Conservation (phyloP, 1,140 invertebrate species). For the Oreohelix idahoensis region DNA sequence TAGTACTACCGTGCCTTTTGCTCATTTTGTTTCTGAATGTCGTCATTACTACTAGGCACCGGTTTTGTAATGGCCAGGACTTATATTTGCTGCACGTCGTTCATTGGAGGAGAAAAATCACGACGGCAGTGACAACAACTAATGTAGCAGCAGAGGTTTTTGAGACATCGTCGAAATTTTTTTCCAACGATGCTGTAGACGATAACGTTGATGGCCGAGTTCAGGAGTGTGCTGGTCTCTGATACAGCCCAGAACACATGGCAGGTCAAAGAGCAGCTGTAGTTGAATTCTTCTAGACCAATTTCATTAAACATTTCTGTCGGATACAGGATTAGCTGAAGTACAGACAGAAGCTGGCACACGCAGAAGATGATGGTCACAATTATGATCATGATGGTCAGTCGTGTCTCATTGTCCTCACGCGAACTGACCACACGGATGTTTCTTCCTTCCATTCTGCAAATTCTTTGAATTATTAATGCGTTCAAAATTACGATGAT, state of each 20-base stretch:
- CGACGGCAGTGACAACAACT: too few species aligned
- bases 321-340: constrained; percentile 43
- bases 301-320: constrained; percentile 7
- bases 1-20: too few species aligned
- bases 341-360: constrained; percentile 45
- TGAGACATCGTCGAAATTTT: constrained; percentile 83
- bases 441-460: neutral
- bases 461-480: constrained; percentile 33
- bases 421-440: too few species aligned
- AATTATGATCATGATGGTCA: too few species aligned
- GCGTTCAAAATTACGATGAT: constrained; percentile 39
- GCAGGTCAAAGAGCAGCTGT: constrained; percentile 25
- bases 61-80: too few species aligned
- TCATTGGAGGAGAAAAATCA: too few species aligned
- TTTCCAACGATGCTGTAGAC: constrained; percentile 91
- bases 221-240: constrained; percentile 80
- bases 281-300: constrained; percentile 13
- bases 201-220: constrained; percentile 80
- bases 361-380: constrained; percentile 49
- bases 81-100: too few species aligned
- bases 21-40: too few species aligned
- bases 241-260: constrained; percentile 40
- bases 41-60: too few species aligned
- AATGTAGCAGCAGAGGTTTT: neutral
- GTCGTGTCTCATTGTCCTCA: too few species aligned